phyloP scores from a whole-genome alignment of 2,888 invertebrate genomes.

The Tipula lateralis region DNA sequence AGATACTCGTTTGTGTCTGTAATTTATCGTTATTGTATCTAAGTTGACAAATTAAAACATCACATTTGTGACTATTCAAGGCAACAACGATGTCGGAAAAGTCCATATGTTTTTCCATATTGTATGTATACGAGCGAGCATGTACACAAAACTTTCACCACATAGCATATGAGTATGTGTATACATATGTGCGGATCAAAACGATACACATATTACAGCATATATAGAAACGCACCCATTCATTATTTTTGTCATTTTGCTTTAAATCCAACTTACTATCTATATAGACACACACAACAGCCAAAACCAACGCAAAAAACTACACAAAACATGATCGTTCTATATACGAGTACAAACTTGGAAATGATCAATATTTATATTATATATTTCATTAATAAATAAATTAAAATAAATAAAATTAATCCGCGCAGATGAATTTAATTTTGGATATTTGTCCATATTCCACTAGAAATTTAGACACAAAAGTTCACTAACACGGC shows the following conservation, averaged over 20 bases:
- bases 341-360: neutral
- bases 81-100: neutral
- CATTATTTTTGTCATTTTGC: neutral
- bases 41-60: neutral
- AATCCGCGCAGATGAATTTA: neutral
- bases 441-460: neutral
- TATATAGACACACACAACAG: neutral
- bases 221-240: neutral
- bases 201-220: neutral
- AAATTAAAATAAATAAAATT: neutral
- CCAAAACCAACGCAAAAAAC: slow-evolving; percentile 7
- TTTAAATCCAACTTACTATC: neutral
- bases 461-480: neutral
- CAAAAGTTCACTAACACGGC: slow-evolving; percentile 1
- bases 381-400: slow-evolving; percentile 5
- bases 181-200: neutral
- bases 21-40: neutral
- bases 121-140: too few species aligned
- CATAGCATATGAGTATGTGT: neutral
- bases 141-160: neutral
- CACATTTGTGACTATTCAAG: neutral
- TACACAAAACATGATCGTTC: neutral
- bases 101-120: neutral
- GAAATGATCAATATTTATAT: slow-evolving; percentile 13
- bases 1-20: neutral